A percentile compares a stretch with the other conserved stretches of the same genome.
phyloP scores from a whole-genome alignment of 1,140 invertebrate species.

The Panagrolaimus sp. region DNA sequence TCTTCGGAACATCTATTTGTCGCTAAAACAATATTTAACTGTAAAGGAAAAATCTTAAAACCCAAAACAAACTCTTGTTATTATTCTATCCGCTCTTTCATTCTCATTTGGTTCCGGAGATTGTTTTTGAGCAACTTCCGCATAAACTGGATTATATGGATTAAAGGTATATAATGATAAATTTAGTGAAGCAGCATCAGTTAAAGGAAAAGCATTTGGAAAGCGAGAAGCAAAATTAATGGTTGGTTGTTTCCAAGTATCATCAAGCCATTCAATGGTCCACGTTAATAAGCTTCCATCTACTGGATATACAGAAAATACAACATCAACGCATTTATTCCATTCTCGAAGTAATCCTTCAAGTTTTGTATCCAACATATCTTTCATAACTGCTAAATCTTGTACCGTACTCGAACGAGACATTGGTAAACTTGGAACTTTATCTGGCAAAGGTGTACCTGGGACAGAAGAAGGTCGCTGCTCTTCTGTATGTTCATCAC shows the following conservation, averaged over 20 bases:
- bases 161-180: conserved; percentile 84
- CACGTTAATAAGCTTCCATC: conserved; percentile 96
- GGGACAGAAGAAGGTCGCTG: background rate
- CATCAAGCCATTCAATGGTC: conserved; percentile 93
- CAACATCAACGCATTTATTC: conserved; percentile 89
- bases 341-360: conserved; percentile 86
- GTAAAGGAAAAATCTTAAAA: no score
- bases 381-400: conserved; percentile 61
- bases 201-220: conserved; percentile 89
- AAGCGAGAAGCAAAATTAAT: conserved; percentile 95
- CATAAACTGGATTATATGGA: conserved; percentile 65
- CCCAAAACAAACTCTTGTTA: background rate
- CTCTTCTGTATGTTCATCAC: background rate
- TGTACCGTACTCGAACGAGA: conserved; percentile 4
- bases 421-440: no score
- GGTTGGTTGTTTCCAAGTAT: conserved; percentile 88
- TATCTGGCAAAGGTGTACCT: background rate
- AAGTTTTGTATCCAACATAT: conserved; percentile 85
- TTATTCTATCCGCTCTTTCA: background rate
- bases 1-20: conserved; percentile 14
- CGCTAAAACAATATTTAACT: background rate
- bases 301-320: conserved; percentile 95
- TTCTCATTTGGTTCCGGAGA: conserved; percentile 18
- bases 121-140: conserved; percentile 57
- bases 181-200: conserved; percentile 93